These are phyloP conservation scores for Portevinia maculata DNA, from an alignment of 2,888 invertebrate genomes.

Conservation along the genomic window DNA sequence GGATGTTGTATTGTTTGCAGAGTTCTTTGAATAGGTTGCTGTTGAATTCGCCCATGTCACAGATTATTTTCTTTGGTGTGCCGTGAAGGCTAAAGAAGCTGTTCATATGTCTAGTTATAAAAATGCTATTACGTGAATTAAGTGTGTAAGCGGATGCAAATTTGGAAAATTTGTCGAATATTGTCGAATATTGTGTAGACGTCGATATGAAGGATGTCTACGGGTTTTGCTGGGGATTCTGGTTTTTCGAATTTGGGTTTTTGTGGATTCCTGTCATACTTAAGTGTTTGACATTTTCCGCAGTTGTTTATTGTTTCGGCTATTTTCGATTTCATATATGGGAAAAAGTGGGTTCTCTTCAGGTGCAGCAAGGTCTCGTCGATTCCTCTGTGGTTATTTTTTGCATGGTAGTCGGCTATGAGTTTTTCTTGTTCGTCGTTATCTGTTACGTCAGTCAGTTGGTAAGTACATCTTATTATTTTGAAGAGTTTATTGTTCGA, in stretches of 20 bases:
- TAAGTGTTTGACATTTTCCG: constrained; percentile 6
- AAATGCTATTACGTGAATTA: constrained; percentile 37
- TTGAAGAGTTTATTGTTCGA: too few species aligned
- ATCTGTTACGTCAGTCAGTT: constrained; percentile 26
- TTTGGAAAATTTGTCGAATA: constrained; percentile 22
- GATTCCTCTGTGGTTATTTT: constrained; percentile 53
- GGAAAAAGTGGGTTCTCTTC: constrained; percentile 1
- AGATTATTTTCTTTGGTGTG: constrained; percentile 2
- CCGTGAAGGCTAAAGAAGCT: constrained; percentile 51
- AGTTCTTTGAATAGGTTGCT: neutral
- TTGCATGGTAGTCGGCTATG: constrained; percentile 53
- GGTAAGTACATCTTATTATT: constrained; percentile 25
- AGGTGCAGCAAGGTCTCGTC: constrained; percentile 21
- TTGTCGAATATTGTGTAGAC: constrained; percentile 29
- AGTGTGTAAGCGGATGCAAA: constrained; percentile 32
- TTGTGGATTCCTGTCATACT: constrained; percentile 4
- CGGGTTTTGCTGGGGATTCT: constrained; percentile 2
- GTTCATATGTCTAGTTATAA: constrained; percentile 31
- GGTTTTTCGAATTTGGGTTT: neutral
- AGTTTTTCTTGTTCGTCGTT: constrained; percentile 47
- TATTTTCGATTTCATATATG: constrained; percentile 1
- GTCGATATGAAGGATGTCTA: constrained; percentile 36
- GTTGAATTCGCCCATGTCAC: neutral
- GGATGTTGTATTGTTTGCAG: constrained; percentile 3
- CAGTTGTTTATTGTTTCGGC: constrained; percentile 1